A percentile compares a stretch with the other conserved stretches of the same genome.
Evolutionary conservation across 2,797 vertebrate species (phyloP).

Genomic region (Spinus olivaceus): DNA sequence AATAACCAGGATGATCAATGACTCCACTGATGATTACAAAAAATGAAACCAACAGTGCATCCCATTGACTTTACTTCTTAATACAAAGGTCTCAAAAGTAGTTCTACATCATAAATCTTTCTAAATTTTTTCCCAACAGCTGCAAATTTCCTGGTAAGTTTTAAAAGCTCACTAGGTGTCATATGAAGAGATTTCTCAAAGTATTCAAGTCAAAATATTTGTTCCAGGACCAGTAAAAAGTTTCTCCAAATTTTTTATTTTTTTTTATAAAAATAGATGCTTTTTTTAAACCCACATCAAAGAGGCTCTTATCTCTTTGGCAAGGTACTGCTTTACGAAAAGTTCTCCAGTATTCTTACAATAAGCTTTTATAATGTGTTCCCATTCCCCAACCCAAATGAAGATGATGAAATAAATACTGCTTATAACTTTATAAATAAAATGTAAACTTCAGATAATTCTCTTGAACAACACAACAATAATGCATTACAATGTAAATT

Average conservation of each 20-base stretch:
- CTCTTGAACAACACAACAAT: slow-evolving; percentile 72
- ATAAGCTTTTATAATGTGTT: slow-evolving; percentile 91
- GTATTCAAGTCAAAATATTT: slow-evolving; percentile 99
- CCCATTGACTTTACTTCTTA: slow-evolving; percentile 85
- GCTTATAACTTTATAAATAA: slow-evolving; percentile 80
- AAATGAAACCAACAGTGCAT: slow-evolving; percentile 89
- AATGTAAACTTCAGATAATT: slow-evolving; percentile 81
- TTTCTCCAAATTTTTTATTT: slow-evolving; percentile 91
- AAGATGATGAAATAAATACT: slow-evolving; percentile 83
- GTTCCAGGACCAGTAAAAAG: slow-evolving; percentile 99
- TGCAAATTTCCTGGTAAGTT: slow-evolving; percentile 97
- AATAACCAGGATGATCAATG: slow-evolving; percentile 83
- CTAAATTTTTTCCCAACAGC: slow-evolving; percentile 83
- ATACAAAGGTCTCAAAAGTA: slow-evolving; percentile 94
- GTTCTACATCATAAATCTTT: slow-evolving; percentile 91
- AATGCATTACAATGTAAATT: slow-evolving; percentile 78
- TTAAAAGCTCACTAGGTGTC: slow-evolving; percentile 99
- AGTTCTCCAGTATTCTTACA: slow-evolving; percentile 95
- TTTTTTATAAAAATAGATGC: slow-evolving; percentile 96
- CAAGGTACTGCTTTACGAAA: slow-evolving; percentile 99
- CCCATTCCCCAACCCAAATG: slow-evolving; percentile 87
- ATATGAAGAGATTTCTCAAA: slow-evolving; percentile 99
- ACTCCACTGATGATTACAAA: slow-evolving; percentile 87
- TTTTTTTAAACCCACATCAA: slow-evolving; percentile 99
- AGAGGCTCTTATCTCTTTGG: slow-evolving; percentile 99